Evolutionary conservation across 2,888 invertebrate species (phyloP).

Genomic region (Linyphia triangularis): DNA sequence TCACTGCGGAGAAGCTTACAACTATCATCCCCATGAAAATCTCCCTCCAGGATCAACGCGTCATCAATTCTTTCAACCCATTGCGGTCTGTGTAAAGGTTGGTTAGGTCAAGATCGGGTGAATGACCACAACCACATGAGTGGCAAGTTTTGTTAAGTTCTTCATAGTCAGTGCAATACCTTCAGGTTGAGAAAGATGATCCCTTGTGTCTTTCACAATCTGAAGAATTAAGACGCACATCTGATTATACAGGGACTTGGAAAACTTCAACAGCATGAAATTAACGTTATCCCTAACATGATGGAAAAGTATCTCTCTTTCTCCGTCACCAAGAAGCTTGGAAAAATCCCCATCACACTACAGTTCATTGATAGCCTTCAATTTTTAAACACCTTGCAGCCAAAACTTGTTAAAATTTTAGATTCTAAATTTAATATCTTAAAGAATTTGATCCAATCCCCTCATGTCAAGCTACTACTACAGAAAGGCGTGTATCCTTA

Average conservation of each 20-base stretch:
- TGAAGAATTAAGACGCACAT: no score
- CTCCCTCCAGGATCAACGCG: background rate
- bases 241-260: conserved; percentile 39
- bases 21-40: background rate
- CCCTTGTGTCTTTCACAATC: background rate
- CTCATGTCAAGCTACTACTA: conserved; percentile 73
- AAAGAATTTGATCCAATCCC: background rate
- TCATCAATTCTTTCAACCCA: no score
- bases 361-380: conserved; percentile 23
- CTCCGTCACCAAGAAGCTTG: background rate
- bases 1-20: background rate
- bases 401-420: conserved; percentile 19
- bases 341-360: background rate
- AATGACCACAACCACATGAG: background rate
- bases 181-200: no score
- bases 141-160: background rate
- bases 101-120: background rate
- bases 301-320: conserved; percentile 41
- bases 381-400: conserved; percentile 14
- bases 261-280: conserved; percentile 7
- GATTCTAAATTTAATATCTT: background rate
- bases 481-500: conserved; percentile 37
- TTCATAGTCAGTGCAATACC: background rate
- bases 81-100: no score
- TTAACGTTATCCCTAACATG: conserved; percentile 15